These are phyloP conservation scores for Maniola hyperantus DNA, from an alignment of 2,888 invertebrate species.

Conservation along the genomic window DNA sequence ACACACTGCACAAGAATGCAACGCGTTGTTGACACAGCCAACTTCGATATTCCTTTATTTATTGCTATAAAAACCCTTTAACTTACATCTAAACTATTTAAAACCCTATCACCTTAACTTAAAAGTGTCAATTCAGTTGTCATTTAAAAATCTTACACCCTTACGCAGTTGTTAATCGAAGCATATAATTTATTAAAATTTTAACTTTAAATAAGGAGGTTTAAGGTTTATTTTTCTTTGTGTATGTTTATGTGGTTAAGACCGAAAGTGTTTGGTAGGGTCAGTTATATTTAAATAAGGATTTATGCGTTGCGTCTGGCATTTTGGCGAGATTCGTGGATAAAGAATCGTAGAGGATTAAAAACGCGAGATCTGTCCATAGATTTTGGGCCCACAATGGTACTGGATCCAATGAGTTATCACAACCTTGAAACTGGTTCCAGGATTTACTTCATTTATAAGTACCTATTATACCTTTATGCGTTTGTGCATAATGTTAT, in stretches of 20 bases:
- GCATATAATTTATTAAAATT: conserved; percentile 37
- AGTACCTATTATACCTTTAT: background rate
- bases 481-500: no score
- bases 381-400: conserved; percentile 66
- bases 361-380: conserved; percentile 62
- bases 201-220: conserved; percentile 40
- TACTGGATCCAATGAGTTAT: conserved; percentile 49
- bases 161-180: conserved; percentile 40
- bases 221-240: conserved; percentile 49
- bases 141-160: conserved; percentile 45
- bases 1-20: conserved; percentile 80
- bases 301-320: conserved; percentile 81
- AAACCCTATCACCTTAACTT: conserved; percentile 15
- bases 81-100: conserved; percentile 37
- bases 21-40: conserved; percentile 82
- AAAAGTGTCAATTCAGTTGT: conserved; percentile 41
- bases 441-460: conserved; percentile 23
- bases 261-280: conserved; percentile 40
- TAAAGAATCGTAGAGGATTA: conserved; percentile 68
- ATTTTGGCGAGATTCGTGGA: conserved; percentile 80
- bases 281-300: conserved; percentile 80
- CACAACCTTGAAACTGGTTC: conserved; percentile 47
- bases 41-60: conserved; percentile 83
- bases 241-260: conserved; percentile 42
- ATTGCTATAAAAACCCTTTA: conserved; percentile 79